Base-by-base conservation (phyloP, 1,140 invertebrate species). In the Drosophila obscura region DNA sequence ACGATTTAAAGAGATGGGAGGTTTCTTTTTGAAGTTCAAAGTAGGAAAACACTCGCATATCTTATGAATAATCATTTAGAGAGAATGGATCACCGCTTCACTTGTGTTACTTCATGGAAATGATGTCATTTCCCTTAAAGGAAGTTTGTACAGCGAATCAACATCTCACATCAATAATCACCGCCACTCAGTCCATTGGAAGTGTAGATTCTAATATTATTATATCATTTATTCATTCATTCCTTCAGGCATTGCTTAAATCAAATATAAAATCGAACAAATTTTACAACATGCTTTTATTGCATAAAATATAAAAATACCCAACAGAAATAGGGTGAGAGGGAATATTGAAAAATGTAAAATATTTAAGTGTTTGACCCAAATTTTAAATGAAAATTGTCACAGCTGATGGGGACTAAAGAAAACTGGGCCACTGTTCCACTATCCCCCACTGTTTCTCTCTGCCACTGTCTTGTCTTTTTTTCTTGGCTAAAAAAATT, bases 401-500 rank as follows among this genome's bases (percentile, higher is more conserved):
- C 80, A 66, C 77, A 69, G 45, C 52, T 39, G 22, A 39, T 39
- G 35, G 35, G 11, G 6, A 7, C 0, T 0, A 46, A 22, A 57
- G 46, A 67, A 79, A 81, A 76, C 58, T 83, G 60, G 82, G 82
- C 77, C 82, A 87, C 61, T 83, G 60, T 78, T 78, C 77, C 82
- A 87, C 71, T 82, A 63, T 85, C 63, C 60, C 76, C 45, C 49
- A 22, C 55, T 26, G 26, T 39, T 49, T 43, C 46, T 55, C 58
- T 31, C 13, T 64, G 11, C 4, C 11, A n/a, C 45, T 53, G 6
- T n/a, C 31, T 35, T 35, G 9, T 5, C 13, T 64, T 26, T 59
- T 26, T 28, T 22, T 31, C 6, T 52, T 63, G 61, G 61, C 73
- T 51, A 58, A 74, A 73, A 65, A 65, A 62, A 9, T 59, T 55